A percentile compares a stretch with the other conserved stretches of the same genome.
These are phyloP conservation scores for Melanostigma gelatinosum DNA, from an alignment of 2,113 vertebrate species.

Conservation along the genomic window DNA sequence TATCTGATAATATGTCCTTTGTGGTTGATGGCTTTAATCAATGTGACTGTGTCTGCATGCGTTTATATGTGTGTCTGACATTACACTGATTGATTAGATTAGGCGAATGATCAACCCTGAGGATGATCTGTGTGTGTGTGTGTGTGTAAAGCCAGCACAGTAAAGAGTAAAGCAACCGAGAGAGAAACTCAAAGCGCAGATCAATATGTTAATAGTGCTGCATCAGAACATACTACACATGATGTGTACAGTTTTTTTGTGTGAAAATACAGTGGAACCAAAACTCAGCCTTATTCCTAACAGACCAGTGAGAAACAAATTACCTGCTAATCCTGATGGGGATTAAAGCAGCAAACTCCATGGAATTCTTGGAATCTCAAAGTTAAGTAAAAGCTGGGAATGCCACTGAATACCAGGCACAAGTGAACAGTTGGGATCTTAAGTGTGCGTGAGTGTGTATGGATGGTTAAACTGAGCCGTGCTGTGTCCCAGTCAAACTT, in stretches of 20 bases:
- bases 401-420: conserved; percentile 70
- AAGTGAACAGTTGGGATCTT: conserved; percentile 43
- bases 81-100: conserved; percentile 62
- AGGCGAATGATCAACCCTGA: conserved; percentile 53
- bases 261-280: conserved; percentile 3
- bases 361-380: conserved; percentile 79
- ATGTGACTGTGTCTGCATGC: conserved; percentile 6
- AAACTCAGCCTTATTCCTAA: conserved; percentile 21
- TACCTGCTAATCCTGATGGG: conserved; percentile 73
- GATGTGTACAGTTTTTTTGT: not conserved
- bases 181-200: conserved; percentile 17
- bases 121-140: not conserved
- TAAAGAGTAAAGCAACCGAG: conserved; percentile 1
- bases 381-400: conserved; percentile 67
- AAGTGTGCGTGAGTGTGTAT: conserved; percentile 21
- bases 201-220: conserved; percentile 8
- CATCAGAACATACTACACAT: not conserved
- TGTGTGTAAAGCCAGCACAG: conserved; percentile 19
- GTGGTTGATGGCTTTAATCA: conserved; percentile 62
- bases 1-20: conserved; percentile 42
- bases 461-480: conserved; percentile 27
- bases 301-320: conserved; percentile 60
- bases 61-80: conserved; percentile 4
- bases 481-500: conserved; percentile 17
- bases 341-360: conserved; percentile 76